phyloP scores from a whole-genome alignment of 2,113 vertebrate species.

The Megaceryle maxima region DNA sequence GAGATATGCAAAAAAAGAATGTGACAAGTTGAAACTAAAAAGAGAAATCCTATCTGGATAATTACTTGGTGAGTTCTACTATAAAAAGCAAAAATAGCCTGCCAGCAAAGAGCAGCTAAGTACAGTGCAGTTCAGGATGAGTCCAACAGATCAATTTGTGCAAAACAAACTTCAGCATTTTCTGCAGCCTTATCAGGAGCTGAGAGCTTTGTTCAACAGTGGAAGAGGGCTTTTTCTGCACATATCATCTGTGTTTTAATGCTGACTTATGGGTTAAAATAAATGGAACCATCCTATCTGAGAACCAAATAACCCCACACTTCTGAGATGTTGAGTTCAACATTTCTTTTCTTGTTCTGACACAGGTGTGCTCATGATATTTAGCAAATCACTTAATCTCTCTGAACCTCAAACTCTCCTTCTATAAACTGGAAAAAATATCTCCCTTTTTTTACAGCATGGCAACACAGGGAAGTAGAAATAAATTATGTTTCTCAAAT shows the following conservation, averaged over 20 bases:
- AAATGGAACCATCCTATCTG: neutral
- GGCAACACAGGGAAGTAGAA: neutral
- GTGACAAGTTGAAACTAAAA: slow-evolving; percentile 52
- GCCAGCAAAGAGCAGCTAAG: neutral
- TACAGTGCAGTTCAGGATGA: neutral
- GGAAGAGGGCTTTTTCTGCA: neutral
- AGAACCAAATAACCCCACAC: neutral
- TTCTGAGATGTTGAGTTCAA: neutral
- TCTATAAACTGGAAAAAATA: neutral
- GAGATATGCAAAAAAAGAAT: neutral
- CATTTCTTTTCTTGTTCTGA: neutral
- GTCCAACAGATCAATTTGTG: neutral
- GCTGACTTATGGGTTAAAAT: neutral
- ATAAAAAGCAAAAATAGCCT: neutral
- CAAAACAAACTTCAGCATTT: neutral
- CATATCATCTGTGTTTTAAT: neutral
- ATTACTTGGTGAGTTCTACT: slow-evolving; percentile 1
- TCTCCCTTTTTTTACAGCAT: neutral
- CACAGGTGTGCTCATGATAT: neutral
- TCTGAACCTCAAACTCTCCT: neutral
- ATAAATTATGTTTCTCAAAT: neutral
- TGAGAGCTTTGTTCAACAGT: neutral
- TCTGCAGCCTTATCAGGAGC: neutral
- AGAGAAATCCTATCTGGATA: slow-evolving; percentile 34
- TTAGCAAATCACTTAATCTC: neutral